Base-by-base conservation (phyloP, 2,797 vertebrate genomes). In the Urocyon cinereoargenteus region DNA sequence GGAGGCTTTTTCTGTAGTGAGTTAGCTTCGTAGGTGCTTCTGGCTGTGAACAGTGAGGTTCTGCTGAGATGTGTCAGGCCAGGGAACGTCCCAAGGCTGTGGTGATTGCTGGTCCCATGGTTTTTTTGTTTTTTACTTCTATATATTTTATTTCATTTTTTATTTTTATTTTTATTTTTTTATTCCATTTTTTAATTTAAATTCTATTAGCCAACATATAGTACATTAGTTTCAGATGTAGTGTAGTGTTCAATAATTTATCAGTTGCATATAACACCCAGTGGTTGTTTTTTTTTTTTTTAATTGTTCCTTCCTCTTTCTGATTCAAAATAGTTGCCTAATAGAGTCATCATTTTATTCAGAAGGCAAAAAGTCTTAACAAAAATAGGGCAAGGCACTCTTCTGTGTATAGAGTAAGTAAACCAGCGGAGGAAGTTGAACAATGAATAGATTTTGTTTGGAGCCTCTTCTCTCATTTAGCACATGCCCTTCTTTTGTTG, bases 271-370 rank as follows among this genome's bases (percentile, higher is more conserved):
- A 45, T 45, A 45, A 45, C 40, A 45, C 40, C 40, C 40, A 45
- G 7, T 45, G 40, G 40, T 45, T 1, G 40, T 45, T 59, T 3
- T 59, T 24, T 22, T 22, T 22, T 59, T 59, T 88, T 45, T 72
- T 36, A 82, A 59, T 82, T 96, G 13, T 86, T 86, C 53, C 26
- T 79, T 82, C 36, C 51, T 40, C 36, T 59, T 87, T 90, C 90
- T 77, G 34, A 83, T 82, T 86, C 45, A 96, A 86, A 62, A 66
- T 77, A 82, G 28, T 91, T 82, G 51, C 82, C 77, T 61, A 68
- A 93, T n/a, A 77, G 59, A 82, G 70, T 72, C 31, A n/a, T 82
- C n/a, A 82, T 95, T 87, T 85, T 94, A 70, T 91, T 89, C 19
- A 87, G 40, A 91, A 81, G 19, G 53, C 40, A 94, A 61, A 92